phyloP scores from a whole-genome alignment of 2,888 invertebrate genomes.

The Pseudococcus viburni region DNA sequence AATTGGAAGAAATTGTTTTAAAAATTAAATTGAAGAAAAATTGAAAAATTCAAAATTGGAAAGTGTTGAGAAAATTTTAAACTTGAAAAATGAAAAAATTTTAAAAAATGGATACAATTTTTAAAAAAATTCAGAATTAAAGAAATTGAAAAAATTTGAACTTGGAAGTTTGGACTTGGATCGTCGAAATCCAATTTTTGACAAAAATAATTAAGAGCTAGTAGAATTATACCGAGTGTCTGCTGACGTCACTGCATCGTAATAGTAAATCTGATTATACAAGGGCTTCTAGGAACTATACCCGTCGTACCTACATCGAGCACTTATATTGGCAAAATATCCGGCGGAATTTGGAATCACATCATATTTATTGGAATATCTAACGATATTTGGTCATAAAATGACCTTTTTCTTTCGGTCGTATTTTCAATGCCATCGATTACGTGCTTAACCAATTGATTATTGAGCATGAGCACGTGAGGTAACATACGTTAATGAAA shows the following conservation, averaged over 20 bases:
- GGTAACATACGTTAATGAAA: conserved; percentile 24
- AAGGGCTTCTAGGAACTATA: neutral
- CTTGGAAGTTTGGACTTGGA: too few species aligned
- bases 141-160: too few species aligned
- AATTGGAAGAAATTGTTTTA: too few species aligned
- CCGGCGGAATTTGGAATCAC: neutral
- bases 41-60: too few species aligned
- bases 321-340: conserved; percentile 7
- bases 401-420: neutral
- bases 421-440: conserved; percentile 27
- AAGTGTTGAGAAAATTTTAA: too few species aligned
- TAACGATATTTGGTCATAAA: neutral
- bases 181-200: too few species aligned
- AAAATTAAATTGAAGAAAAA: too few species aligned
- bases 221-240: neutral
- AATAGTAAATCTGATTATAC: neutral
- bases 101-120: too few species aligned
- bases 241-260: neutral
- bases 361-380: neutral
- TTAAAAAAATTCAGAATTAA: too few species aligned
- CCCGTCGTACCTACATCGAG: neutral
- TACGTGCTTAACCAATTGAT: conserved; percentile 29
- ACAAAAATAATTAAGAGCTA: too few species aligned
- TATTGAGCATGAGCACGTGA: conserved; percentile 8
- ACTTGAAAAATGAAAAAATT: too few species aligned